These are phyloP conservation scores for Drosophila kambysellisi DNA, from an alignment of 2,888 invertebrate species.

Conservation along the genomic window DNA sequence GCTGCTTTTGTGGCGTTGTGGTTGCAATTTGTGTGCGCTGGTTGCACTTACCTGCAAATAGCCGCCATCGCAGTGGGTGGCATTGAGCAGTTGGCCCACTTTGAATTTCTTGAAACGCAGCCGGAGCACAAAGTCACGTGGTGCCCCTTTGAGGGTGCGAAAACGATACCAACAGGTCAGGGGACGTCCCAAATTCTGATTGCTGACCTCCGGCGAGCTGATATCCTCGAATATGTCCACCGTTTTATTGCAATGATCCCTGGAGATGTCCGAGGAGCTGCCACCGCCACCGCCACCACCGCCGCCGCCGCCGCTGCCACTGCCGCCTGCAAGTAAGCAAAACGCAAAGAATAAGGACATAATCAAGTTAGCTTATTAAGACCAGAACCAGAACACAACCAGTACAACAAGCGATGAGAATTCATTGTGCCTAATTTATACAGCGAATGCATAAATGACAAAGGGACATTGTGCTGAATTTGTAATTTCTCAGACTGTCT, in stretches of 20 bases:
- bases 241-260: constrained; percentile 97
- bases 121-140: constrained; percentile 95
- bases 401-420: constrained; percentile 55
- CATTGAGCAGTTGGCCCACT: constrained; percentile 94
- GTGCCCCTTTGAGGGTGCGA: constrained; percentile 93
- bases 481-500: constrained; percentile 73
- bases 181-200: constrained; percentile 93
- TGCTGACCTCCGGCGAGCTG: constrained; percentile 93
- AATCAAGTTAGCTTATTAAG: constrained; percentile 42
- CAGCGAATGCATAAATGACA: constrained; percentile 82
- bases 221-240: constrained; percentile 97
- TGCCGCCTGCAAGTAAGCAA: constrained; percentile 65
- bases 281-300: constrained; percentile 70
- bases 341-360: constrained; percentile 2
- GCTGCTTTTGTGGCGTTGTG: neutral
- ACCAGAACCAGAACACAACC: constrained; percentile 1
- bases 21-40: neutral
- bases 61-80: constrained; percentile 94
- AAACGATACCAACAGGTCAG: constrained; percentile 96
- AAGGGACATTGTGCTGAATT: constrained; percentile 81
- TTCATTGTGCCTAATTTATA: constrained; percentile 82
- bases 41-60: constrained; percentile 91
- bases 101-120: constrained; percentile 97
- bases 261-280: constrained; percentile 83
- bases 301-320: constrained; percentile 65